Percentiles rank a stretch among this genome's conserved stretches.
These are phyloP conservation scores for Drosophila ustulata DNA, from an alignment of 2,888 invertebrate species.

Conservation along the genomic window DNA sequence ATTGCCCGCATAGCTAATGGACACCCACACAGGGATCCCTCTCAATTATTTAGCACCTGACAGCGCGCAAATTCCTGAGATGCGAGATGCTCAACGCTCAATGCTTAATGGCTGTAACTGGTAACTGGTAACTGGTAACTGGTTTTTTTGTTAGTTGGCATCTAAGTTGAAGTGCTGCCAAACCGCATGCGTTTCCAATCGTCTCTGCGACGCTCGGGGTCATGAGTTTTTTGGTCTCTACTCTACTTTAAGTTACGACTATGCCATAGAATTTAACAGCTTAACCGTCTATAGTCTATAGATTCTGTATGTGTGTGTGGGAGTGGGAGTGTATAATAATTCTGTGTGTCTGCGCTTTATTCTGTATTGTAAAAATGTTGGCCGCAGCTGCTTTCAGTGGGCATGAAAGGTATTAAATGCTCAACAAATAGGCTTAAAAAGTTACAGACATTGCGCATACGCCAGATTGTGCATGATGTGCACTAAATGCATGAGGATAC, in stretches of 20 bases:
- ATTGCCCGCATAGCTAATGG: constrained; percentile 23
- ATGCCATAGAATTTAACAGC: constrained; percentile 21
- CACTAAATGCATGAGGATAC: constrained; percentile 12
- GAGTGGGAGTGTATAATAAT: not conserved
- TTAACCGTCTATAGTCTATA: constrained; percentile 16
- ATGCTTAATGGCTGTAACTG: not conserved
- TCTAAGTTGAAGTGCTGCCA: not conserved
- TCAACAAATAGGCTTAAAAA: constrained; percentile 43
- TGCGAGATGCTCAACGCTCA: not conserved
- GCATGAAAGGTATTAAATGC: constrained; percentile 41
- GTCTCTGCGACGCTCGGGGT: not conserved
- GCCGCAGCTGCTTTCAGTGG: constrained; percentile 25
- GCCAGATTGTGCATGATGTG: constrained; percentile 35
- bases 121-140: not conserved
- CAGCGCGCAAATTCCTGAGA: not conserved
- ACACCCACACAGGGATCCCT: constrained; percentile 15
- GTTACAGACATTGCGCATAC: constrained; percentile 37
- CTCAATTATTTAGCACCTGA: constrained; percentile 26
- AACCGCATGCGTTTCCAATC: constrained; percentile 6
- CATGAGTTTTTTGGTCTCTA: constrained; percentile 5
- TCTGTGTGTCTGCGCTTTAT: constrained; percentile 1
- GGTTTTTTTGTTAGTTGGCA: not conserved
- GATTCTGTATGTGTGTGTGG: constrained; percentile 3
- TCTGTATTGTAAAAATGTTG: constrained; percentile 28
- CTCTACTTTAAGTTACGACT: constrained; percentile 22